Evolutionary conservation across 1,140 invertebrate genomes (phyloP).

Genomic region (Drosophila lowei): DNA sequence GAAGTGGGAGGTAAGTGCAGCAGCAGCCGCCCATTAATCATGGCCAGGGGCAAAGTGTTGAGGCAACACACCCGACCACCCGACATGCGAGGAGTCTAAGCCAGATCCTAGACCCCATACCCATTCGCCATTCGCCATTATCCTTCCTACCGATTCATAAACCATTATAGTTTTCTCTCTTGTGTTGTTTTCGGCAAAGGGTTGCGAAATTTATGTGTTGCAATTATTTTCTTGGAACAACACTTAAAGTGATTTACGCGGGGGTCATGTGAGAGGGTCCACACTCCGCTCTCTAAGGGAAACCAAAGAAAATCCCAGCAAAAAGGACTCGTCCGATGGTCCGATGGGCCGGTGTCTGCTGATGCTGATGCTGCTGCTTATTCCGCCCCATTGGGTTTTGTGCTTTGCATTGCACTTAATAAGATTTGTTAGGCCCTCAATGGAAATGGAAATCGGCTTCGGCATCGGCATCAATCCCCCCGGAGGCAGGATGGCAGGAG

Average conservation of each 20-base stretch:
- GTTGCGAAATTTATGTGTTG: constrained; percentile 75
- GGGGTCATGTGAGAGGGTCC: constrained; percentile 26
- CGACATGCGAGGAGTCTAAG: constrained; percentile 32
- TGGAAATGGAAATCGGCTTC: constrained; percentile 1
- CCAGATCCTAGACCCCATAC: constrained; percentile 13
- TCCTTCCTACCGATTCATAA: constrained; percentile 69
- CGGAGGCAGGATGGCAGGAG: neutral
- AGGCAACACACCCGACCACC: constrained; percentile 37
- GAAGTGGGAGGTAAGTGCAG: constrained; percentile 56
- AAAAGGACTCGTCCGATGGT: constrained; percentile 4
- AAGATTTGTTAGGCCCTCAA: constrained; percentile 38
- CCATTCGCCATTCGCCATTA: neutral
- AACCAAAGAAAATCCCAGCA: constrained; percentile 28
- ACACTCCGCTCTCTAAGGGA: neutral
- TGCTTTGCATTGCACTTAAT: constrained; percentile 45
- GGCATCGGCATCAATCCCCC: no score
- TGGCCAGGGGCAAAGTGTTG: constrained; percentile 45
- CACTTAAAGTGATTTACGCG: constrained; percentile 76
- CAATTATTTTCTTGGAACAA: constrained; percentile 79
- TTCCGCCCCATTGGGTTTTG: constrained; percentile 61
- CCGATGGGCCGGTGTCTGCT: constrained; percentile 3
- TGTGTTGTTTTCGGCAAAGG: constrained; percentile 51
- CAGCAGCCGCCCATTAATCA: constrained; percentile 74
- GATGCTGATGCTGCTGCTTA: constrained; percentile 45
- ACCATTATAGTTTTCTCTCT: constrained; percentile 71